Evolutionary conservation across 2,888 invertebrate species (phyloP).

Genomic region (Electrophaes corylata): DNA sequence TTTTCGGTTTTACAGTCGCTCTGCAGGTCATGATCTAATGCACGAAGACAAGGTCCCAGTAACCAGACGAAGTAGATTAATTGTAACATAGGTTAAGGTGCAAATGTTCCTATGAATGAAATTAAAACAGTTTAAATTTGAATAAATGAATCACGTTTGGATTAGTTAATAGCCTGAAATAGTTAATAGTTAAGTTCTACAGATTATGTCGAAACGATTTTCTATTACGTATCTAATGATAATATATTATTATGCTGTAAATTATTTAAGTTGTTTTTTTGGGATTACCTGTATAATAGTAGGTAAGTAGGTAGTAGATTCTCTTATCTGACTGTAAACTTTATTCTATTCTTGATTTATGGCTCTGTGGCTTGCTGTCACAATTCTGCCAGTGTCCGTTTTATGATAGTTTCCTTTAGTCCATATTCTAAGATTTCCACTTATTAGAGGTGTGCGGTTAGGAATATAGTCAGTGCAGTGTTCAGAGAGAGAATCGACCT

Average conservation of each 20-base stretch:
- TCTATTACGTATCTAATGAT: slow-evolving; percentile 39
- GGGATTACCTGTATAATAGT: background rate
- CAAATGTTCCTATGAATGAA: slow-evolving; percentile 83
- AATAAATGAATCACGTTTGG: slow-evolving; percentile 41
- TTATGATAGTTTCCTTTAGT: too few relatives aligned
- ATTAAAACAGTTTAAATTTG: slow-evolving; percentile 55
- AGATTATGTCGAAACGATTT: slow-evolving; percentile 38
- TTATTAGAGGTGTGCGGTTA: too few relatives aligned
- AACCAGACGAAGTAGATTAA: slow-evolving; percentile 25
- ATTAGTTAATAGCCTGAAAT: slow-evolving; percentile 21
- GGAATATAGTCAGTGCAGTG: too few relatives aligned
- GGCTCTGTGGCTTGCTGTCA: too few relatives aligned
- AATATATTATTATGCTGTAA: slow-evolving; percentile 39
- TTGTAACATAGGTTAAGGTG: slow-evolving; percentile 70
- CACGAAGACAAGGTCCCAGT: background rate
- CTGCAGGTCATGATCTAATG: too few relatives aligned
- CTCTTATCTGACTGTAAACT: too few relatives aligned
- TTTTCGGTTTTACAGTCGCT: too few relatives aligned
- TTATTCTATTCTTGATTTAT: too few relatives aligned
- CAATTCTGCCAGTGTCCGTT: too few relatives aligned
- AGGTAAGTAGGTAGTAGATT: too few relatives aligned
- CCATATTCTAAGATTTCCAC: too few relatives aligned
- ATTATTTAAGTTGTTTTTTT: slow-evolving; percentile 21
- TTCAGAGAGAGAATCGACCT: too few relatives aligned
- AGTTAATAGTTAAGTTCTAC: slow-evolving; percentile 30